Base-by-base conservation (phyloP, 2,888 invertebrate genomes). In the Maniola hyperantus region DNA sequence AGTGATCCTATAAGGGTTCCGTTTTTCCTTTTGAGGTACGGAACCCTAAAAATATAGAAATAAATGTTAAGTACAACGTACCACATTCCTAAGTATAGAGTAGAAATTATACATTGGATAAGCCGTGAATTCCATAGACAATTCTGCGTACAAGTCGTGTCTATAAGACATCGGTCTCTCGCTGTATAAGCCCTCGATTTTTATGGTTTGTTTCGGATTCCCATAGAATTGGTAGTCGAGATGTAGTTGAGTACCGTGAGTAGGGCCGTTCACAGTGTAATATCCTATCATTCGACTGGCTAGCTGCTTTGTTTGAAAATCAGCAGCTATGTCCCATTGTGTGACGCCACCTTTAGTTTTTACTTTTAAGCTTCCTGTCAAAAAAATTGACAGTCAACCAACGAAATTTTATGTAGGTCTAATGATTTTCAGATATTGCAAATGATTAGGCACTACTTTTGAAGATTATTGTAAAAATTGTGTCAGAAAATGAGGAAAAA, bases 231-330 rank as follows among this genome's bases (percentile, higher is more conserved):
- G 94, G 76, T 96, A 96, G 76, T 95, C 94, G 6, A 95, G 80
- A 74, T 94, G 94, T 2, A 96, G 80, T 72, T 95, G 95, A 0
- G 94, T 92, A 0, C 94, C 94, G 61, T 92, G 87, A 0, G 80
- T 93, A 18, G 83, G 94, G 71, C 83, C 93, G 81, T 87, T 92
- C 63, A 91, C 83, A 1, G 95, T 93, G 62, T 97, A 93, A 79
- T 96, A 96, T 0, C 97, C 97, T 42, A 93, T 89, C n/a, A 97
- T 85, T 71, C 94, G 93, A 57, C 96, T 96, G 65, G 94, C 94
- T 0, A 97, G 87, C 72, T 95, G 94, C 76, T 96, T 96, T 0
- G 97, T 97, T 87, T 96, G 95, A 79, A 97, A 97, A 59, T 95
- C 95, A 10, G 96, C 84, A 69, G 95, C 93, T 8, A 97, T 94